A percentile compares a stretch with the other conserved stretches of the same genome.
phyloP scores from a whole-genome alignment of 1,140 invertebrate genomes.

The Globodera ellingtonae region DNA sequence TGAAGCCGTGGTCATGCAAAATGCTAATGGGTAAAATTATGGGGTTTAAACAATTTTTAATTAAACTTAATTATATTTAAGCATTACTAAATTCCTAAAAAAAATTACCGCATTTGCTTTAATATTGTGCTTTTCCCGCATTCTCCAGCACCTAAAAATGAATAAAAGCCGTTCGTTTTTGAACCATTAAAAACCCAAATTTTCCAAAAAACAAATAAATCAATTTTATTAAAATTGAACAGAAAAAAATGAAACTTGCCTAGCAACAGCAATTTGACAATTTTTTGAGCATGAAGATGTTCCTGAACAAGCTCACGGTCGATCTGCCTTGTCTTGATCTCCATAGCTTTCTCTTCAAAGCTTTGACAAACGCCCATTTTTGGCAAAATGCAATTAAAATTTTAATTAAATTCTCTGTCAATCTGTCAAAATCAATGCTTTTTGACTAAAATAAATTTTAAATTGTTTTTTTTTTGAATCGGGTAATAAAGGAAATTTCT shows the following conservation, averaged over 20 bases:
- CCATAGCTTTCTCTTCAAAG: conserved; percentile 52
- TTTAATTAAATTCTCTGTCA: conserved; percentile 2
- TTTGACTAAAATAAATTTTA: too few relatives aligned
- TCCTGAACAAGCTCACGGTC: conserved; percentile 51
- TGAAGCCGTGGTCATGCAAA: conserved; percentile 55
- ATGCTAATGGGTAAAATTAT: conserved; percentile 37
- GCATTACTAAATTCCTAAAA: not conserved
- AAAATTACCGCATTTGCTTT: conserved; percentile 61
- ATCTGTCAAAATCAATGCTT: conserved; percentile 5
- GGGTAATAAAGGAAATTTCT: too few relatives aligned
- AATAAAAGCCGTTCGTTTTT: not conserved
- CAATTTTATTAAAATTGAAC: not conserved
- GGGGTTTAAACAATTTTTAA: not conserved
- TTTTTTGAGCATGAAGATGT: conserved; percentile 49
- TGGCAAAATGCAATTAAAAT: not conserved
- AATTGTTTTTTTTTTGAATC: too few relatives aligned
- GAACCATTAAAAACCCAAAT: not conserved
- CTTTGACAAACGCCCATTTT: conserved; percentile 56
- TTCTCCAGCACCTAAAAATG: conserved; percentile 59
- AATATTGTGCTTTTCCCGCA: conserved; percentile 62
- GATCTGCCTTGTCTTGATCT: conserved; percentile 53
- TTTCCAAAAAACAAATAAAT: not conserved
- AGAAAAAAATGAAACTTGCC: conserved; percentile 38
- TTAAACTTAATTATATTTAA: not conserved
- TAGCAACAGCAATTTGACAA: conserved; percentile 61